Conservation (phyloP, 1,140 invertebrate species). For the Tetragnatha versicolor region DNA sequence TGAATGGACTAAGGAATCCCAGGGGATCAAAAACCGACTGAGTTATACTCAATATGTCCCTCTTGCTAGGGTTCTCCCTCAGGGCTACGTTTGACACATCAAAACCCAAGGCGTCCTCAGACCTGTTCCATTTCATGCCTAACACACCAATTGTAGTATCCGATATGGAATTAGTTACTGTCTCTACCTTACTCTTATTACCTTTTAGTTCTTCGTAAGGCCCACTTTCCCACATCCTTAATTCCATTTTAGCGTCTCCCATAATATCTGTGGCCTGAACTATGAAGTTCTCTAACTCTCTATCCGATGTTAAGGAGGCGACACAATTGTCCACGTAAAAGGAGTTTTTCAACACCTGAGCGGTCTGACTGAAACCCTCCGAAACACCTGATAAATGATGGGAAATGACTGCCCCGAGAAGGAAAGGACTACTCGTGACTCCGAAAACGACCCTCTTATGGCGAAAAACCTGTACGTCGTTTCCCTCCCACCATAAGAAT, state of each 20-base stretch:
- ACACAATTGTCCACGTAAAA: constrained; percentile 13
- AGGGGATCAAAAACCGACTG: not conserved
- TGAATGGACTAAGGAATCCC: not conserved
- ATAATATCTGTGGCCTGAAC: not conserved
- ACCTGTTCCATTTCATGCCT: too few species aligned
- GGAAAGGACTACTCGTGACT: constrained; percentile 1
- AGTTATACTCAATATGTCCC: not conserved
- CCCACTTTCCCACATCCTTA: too few species aligned
- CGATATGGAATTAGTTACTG: not conserved
- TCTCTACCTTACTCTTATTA: not conserved
- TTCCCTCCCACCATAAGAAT: not conserved
- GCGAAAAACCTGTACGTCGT: not conserved
- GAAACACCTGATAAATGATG: not conserved
- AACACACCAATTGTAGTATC: too few species aligned
- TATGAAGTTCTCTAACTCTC: not conserved
- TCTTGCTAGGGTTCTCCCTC: not conserved
- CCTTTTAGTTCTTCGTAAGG: too few species aligned
- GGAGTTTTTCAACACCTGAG: not conserved
- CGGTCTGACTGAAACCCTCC: not conserved
- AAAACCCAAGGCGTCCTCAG: too few species aligned
- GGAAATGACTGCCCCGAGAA: not conserved
- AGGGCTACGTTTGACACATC: too few species aligned
- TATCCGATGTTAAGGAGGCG: not conserved
- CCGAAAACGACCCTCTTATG: constrained; percentile 14
- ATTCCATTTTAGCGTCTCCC: not conserved